Evolutionary conservation across 2,888 invertebrate species (phyloP).

Genomic region (Caenorhabditis sinica): DNA sequence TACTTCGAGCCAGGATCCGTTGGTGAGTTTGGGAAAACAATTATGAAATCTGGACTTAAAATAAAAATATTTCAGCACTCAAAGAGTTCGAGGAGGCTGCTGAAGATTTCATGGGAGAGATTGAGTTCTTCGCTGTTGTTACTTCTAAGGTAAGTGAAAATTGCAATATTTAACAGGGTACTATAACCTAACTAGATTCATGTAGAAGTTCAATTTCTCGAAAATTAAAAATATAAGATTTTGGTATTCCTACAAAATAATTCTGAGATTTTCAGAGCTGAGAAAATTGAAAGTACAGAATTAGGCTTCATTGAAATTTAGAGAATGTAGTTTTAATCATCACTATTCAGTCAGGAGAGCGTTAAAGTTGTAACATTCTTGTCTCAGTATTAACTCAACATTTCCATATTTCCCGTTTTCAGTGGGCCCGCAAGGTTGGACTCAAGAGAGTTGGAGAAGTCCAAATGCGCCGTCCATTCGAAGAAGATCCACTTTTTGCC

Average conservation of each 20-base stretch:
- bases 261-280: too few species aligned
- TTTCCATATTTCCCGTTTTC: slow-evolving; percentile 49
- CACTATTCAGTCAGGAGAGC: too few species aligned
- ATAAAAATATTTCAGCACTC: slow-evolving; percentile 76
- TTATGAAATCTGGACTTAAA: not conserved
- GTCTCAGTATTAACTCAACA: too few species aligned
- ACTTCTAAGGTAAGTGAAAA: slow-evolving; percentile 80
- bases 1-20: slow-evolving; percentile 84
- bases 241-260: too few species aligned
- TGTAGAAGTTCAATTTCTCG: too few species aligned
- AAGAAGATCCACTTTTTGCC: slow-evolving; percentile 83
- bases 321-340: too few species aligned
- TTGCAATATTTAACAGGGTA: too few species aligned
- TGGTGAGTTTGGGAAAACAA: slow-evolving; percentile 61
- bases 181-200: too few species aligned
- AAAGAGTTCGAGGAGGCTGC: slow-evolving; percentile 84
- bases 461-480: slow-evolving; percentile 83
- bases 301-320: too few species aligned
- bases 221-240: too few species aligned
- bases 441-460: slow-evolving; percentile 83
- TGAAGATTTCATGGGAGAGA: slow-evolving; percentile 84
- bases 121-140: slow-evolving; percentile 84
- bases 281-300: too few species aligned
- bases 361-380: too few species aligned
- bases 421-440: slow-evolving; percentile 84